Evolutionary conservation across 64 coral and sea anemone genomes (phyloP).

Genomic region (Pocillopora damicornis): DNA sequence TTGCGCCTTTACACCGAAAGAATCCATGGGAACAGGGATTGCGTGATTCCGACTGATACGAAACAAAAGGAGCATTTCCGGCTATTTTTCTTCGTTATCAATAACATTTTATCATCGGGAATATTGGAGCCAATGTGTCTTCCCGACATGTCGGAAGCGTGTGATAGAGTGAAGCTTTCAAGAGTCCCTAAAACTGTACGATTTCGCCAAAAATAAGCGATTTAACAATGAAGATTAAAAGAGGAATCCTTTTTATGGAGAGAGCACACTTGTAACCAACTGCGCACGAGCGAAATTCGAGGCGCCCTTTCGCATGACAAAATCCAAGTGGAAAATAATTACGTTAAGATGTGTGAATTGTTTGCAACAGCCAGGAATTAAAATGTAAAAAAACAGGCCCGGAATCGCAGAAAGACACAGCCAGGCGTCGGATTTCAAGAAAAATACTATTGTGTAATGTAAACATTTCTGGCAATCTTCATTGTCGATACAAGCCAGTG

Average conservation of each 20-base stretch:
- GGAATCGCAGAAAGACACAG: neutral
- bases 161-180: conserved; percentile 23
- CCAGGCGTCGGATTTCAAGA: conserved; percentile 24
- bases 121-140: conserved; percentile 20
- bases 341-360: neutral
- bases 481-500: neutral
- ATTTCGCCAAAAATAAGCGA: neutral
- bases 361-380: conserved; percentile 5
- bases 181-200: conserved; percentile 2
- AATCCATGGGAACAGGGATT: neutral
- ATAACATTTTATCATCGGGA: conserved; percentile 30
- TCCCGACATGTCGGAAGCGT: conserved; percentile 27
- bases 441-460: conserved; percentile 20
- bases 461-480: conserved; percentile 44
- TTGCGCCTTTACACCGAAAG: neutral
- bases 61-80: conserved; percentile 15
- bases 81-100: conserved; percentile 23
- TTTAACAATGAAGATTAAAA: neutral
- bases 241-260: neutral
- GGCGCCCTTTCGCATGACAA: neutral
- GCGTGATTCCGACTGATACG: conserved; percentile 8
- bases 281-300: neutral
- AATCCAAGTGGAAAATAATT: conserved; percentile 2
- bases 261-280: neutral
- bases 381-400: neutral